Conservation (phyloP, 2,797 vertebrate genomes). For the Ctenochaetus hawaiiensis region DNA sequence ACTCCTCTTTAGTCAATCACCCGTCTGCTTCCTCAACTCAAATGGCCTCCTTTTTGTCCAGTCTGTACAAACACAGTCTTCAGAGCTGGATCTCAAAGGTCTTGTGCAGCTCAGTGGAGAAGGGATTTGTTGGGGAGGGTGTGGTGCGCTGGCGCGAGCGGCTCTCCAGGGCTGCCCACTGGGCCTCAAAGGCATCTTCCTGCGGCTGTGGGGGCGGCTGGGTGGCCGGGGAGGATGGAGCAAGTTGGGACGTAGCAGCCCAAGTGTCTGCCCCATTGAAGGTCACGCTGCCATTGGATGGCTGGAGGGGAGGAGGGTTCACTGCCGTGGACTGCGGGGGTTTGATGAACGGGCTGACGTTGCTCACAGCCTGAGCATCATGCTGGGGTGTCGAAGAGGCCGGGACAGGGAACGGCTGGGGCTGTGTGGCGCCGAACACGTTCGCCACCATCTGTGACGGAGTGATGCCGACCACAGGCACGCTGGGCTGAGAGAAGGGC, state of each 20-base stretch:
- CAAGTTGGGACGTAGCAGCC: constrained; percentile 70
- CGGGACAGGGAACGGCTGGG: constrained; percentile 82
- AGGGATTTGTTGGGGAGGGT: constrained; percentile 98
- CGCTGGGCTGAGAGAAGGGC: constrained; percentile 88
- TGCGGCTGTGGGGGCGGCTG: constrained; percentile 67
- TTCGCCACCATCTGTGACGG: constrained; percentile 99
- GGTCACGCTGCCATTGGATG: constrained; percentile 78
- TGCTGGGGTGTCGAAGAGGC: constrained; percentile 74
- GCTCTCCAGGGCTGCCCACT: constrained; percentile 96
- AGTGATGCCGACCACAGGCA: constrained; percentile 95
- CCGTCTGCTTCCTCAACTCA: constrained; percentile 24
- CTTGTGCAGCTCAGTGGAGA: constrained; percentile 98
- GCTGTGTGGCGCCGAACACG: constrained; percentile 92
- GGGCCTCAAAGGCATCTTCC: constrained; percentile 95
- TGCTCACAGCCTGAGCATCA: constrained; percentile 76
- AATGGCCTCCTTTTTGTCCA: constrained; percentile 29
- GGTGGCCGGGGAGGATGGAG: constrained; percentile 64
- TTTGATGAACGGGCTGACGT: constrained; percentile 77
- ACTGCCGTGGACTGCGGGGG: constrained; percentile 50
- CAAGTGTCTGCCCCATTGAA: constrained; percentile 89
- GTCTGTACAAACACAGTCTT: constrained; percentile 67
- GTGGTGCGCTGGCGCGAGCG: constrained; percentile 93
- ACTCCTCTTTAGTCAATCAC: constrained; percentile 25
- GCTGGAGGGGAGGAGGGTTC: constrained; percentile 52
- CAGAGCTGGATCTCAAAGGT: constrained; percentile 99